These are phyloP conservation scores for Agrenia bidenticulata DNA, from an alignment of 2,888 invertebrate species.

Conservation along the genomic window DNA sequence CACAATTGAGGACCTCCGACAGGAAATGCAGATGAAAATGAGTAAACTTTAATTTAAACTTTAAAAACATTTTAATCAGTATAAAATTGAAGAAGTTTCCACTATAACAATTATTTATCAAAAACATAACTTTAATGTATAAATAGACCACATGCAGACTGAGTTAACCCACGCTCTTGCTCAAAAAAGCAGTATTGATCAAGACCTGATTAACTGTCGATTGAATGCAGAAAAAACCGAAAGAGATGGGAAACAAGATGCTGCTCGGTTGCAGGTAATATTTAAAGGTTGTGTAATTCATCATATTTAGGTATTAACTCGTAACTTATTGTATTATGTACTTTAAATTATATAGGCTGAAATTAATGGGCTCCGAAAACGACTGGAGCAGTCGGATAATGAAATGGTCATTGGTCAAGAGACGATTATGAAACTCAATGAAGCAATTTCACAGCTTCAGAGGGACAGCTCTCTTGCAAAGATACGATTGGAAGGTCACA, in stretches of 20 bases:
- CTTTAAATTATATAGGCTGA: constrained; percentile 61
- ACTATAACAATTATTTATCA: not conserved
- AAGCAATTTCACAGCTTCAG: constrained; percentile 75
- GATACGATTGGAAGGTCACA: constrained; percentile 53
- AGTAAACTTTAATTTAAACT: constrained; percentile 57
- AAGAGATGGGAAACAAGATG: constrained; percentile 74
- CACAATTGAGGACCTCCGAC: constrained; percentile 74
- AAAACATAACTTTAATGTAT: not conserved
- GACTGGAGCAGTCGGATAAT: constrained; percentile 76
- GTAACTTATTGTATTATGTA: too few relatives aligned
- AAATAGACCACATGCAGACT: constrained; percentile 69
- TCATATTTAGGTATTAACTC: too few relatives aligned
- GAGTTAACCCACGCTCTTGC: constrained; percentile 74
- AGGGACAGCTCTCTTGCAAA: constrained; percentile 65
- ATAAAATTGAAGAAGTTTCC: too few relatives aligned
- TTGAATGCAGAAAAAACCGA: constrained; percentile 68
- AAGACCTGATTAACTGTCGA: constrained; percentile 72
- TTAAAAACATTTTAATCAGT: too few relatives aligned
- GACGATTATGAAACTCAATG: constrained; percentile 74
- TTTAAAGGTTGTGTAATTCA: not conserved
- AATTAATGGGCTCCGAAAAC: constrained; percentile 69
- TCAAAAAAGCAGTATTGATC: constrained; percentile 76
- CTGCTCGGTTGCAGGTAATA: constrained; percentile 65
- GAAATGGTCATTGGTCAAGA: constrained; percentile 77
- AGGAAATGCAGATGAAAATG: constrained; percentile 75